phyloP scores from a whole-genome alignment of 2,797 vertebrate species.

The Lithobates sylvaticus region DNA sequence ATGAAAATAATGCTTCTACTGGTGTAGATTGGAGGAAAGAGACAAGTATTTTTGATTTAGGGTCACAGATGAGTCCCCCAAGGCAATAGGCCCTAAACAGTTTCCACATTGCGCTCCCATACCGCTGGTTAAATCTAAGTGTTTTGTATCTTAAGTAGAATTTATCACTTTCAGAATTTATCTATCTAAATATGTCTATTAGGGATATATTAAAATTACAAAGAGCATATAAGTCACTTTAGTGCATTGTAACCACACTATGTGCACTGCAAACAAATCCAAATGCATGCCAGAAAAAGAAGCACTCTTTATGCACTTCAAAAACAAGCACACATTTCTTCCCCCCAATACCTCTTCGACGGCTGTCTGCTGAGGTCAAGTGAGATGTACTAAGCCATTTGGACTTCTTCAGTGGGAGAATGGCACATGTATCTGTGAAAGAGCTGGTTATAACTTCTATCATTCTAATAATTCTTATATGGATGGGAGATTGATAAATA shows the following conservation, averaged over 20 bases:
- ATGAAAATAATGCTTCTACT: too few species aligned
- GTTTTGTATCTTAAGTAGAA: too few species aligned
- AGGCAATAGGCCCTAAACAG: too few species aligned
- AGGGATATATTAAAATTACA: too few species aligned
- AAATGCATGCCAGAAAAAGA: neutral
- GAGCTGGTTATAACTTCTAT: slow-evolving; percentile 62
- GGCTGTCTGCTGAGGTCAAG: slow-evolving; percentile 76
- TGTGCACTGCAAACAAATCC: neutral
- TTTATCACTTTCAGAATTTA: neutral
- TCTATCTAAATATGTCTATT: neutral
- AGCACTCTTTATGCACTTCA: slow-evolving; percentile 27
- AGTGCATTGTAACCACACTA: neutral
- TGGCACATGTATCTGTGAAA: slow-evolving; percentile 77
- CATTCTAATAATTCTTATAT: neutral
- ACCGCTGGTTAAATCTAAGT: too few species aligned
- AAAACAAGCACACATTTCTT: slow-evolving; percentile 3
- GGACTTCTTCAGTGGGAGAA: slow-evolving; percentile 77
- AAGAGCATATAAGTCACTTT: too few species aligned
- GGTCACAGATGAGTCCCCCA: too few species aligned
- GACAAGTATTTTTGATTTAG: too few species aligned
- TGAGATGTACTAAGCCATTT: slow-evolving; percentile 82
- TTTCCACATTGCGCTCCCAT: too few species aligned
- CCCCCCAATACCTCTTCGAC: slow-evolving; percentile 64
- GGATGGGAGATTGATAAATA: neutral
- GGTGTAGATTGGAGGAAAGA: too few species aligned